Conservation (phyloP, 2,888 invertebrate species). For the Synanthedon vespiformis region DNA sequence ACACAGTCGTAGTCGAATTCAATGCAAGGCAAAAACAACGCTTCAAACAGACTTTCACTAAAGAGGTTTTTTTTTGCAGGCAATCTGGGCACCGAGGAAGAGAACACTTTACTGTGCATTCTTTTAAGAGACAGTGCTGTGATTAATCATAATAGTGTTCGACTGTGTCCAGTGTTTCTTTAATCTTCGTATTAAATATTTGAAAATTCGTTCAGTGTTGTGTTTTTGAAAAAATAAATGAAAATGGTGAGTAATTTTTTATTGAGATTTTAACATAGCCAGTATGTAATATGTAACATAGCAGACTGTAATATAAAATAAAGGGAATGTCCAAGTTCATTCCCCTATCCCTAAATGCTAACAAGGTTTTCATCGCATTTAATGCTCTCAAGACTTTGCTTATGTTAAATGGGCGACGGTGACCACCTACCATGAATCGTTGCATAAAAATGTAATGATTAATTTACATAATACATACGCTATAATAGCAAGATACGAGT, state of each 20-base stretch:
- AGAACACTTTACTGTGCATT: slow-evolving; percentile 16
- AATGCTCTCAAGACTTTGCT: no score
- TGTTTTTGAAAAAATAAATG: neutral
- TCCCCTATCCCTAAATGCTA: no score
- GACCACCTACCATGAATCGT: no score
- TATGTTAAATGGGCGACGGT: no score
- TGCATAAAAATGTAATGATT: no score
- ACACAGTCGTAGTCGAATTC: neutral
- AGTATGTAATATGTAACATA: no score
- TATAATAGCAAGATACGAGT: no score
- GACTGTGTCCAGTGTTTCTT: neutral
- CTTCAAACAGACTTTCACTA: slow-evolving; percentile 41
- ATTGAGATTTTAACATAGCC: neutral
- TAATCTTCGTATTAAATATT: neutral
- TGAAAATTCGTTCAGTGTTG: neutral
- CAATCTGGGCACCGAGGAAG: slow-evolving; percentile 19
- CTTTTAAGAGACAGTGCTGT: slow-evolving; percentile 23
- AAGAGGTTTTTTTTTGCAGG: slow-evolving; percentile 33
- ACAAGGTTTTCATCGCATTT: no score
- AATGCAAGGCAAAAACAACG: slow-evolving; percentile 10
- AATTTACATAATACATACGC: no score
- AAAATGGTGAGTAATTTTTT: neutral
- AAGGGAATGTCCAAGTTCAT: no score
- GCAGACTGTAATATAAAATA: neutral
- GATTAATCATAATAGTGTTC: slow-evolving; percentile 7